Conservation (phyloP, 2,113 vertebrate species). For the Sinocyclocheilus maitianheensis region DNA sequence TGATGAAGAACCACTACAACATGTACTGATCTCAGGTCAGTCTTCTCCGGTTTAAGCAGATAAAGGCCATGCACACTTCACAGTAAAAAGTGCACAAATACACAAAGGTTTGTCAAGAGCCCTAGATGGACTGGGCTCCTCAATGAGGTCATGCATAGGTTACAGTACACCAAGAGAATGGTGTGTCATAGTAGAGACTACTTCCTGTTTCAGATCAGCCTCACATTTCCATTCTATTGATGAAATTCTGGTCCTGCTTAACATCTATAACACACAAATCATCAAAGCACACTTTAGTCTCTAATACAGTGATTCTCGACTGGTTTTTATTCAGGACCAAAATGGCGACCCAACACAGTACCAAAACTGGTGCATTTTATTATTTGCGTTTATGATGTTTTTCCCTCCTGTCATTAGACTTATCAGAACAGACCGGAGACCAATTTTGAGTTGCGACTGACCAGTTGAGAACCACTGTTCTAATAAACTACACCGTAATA, state of each 20-base stretch:
- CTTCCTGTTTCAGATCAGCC: conserved; percentile 24
- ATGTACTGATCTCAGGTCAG: conserved; percentile 51
- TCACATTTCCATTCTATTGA: background rate
- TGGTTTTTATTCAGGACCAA: background rate
- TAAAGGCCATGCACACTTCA: conserved; percentile 65
- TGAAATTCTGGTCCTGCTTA: background rate
- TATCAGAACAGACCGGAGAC: background rate
- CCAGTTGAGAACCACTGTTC: conserved; percentile 9
- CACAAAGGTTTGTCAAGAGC: conserved; percentile 60
- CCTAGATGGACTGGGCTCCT: conserved; percentile 61
- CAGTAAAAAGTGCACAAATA: conserved; percentile 66
- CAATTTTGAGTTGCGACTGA: background rate
- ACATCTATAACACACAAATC: background rate
- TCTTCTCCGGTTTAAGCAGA: conserved; percentile 47
- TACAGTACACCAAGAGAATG: conserved; percentile 63
- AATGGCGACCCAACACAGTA: background rate
- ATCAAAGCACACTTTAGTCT: background rate
- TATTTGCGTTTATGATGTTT: background rate
- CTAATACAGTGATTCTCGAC: conserved; percentile 7
- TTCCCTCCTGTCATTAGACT: too few relatives aligned
- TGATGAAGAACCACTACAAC: conserved; percentile 20
- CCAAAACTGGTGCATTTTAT: background rate
- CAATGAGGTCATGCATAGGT: conserved; percentile 78
- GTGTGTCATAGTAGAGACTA: conserved; percentile 31
- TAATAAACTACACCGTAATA: background rate